These are phyloP conservation scores for Drosophila ironensis DNA, from an alignment of 1,140 invertebrate genomes.

Conservation along the genomic window DNA sequence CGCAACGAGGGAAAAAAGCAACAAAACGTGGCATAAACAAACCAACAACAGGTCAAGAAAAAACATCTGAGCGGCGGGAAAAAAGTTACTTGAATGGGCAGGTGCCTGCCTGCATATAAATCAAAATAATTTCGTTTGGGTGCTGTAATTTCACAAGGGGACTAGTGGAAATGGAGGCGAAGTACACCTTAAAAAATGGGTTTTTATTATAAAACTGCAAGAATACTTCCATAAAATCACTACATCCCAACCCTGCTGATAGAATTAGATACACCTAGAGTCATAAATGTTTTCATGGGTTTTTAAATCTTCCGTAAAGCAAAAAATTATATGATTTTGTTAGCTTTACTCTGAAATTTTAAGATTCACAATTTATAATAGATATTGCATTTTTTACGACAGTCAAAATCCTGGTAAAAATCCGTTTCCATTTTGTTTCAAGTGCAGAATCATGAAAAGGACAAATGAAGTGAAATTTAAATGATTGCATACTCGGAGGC, in stretches of 20 bases:
- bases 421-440: neutral
- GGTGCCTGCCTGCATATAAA: constrained; percentile 68
- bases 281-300: neutral
- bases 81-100: constrained; percentile 9
- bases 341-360: neutral
- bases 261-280: neutral
- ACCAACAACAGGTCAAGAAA: constrained; percentile 1
- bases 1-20: neutral
- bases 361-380: too few relatives aligned
- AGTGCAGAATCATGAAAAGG: constrained; percentile 62
- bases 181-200: neutral
- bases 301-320: too few relatives aligned
- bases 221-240: too few relatives aligned
- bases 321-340: too few relatives aligned
- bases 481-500: constrained; percentile 77
- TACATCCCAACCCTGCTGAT: too few relatives aligned
- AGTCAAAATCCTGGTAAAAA: too few relatives aligned
- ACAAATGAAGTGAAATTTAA: constrained; percentile 80
- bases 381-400: too few relatives aligned
- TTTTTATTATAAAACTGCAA: too few relatives aligned
- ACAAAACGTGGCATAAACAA: constrained; percentile 15
- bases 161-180: neutral
- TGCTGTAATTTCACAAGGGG: constrained; percentile 56
- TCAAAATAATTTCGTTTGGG: constrained; percentile 77
- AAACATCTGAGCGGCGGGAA: neutral